These are phyloP conservation scores for Phaonia tiefii DNA, from an alignment of 2,888 invertebrate genomes.

Conservation along the genomic window DNA sequence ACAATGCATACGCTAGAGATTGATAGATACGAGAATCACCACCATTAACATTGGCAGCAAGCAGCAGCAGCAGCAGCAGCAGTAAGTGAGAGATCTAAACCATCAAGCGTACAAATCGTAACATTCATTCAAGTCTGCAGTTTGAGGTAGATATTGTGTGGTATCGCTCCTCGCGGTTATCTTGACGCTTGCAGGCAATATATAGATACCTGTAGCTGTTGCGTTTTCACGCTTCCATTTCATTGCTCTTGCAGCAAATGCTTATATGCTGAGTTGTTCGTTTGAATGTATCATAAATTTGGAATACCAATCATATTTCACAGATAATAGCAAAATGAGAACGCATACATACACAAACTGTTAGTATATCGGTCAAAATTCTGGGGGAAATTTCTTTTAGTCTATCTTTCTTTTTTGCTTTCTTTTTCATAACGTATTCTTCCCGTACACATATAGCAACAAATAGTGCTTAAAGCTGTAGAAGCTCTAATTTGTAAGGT, in stretches of 20 bases:
- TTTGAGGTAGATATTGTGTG: background rate
- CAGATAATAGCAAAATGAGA: constrained; percentile 32
- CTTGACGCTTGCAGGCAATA: too few species aligned
- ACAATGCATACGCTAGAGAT: constrained; percentile 27
- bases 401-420: background rate
- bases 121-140: constrained; percentile 4
- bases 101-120: background rate
- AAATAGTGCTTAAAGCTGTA: background rate
- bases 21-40: too few species aligned
- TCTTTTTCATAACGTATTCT: constrained; percentile 2
- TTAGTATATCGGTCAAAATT: constrained; percentile 6
- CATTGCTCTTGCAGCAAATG: background rate
- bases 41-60: background rate
- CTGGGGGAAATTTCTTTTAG: constrained; percentile 17
- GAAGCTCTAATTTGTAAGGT: too few species aligned
- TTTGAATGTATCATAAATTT: constrained; percentile 3
- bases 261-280: background rate
- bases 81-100: background rate
- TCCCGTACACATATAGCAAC: background rate
- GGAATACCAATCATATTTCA: constrained; percentile 22
- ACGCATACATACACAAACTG: constrained; percentile 8
- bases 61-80: background rate
- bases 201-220: background rate
- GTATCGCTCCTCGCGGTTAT: too few species aligned
- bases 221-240: constrained; percentile 13